Evolutionary conservation across 2,888 invertebrate species (phyloP).

Genomic region (Megamerina dolium): DNA sequence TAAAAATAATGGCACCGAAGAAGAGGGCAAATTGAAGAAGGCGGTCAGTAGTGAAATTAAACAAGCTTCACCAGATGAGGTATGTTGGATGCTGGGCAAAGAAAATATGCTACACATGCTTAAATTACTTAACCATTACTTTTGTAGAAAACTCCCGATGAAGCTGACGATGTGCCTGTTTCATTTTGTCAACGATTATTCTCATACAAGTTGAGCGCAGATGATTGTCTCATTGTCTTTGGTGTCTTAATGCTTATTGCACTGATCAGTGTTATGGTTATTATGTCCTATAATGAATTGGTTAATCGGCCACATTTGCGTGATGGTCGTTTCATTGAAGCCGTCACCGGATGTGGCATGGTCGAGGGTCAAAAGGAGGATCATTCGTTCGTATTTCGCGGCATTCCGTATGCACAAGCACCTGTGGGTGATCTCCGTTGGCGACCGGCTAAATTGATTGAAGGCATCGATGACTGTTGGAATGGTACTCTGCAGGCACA

Average conservation of each 20-base stretch:
- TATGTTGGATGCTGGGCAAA: constrained; percentile 21
- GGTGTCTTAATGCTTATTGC: constrained; percentile 58
- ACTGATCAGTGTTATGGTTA: constrained; percentile 58
- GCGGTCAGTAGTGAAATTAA: constrained; percentile 38
- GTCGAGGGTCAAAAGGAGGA: constrained; percentile 75
- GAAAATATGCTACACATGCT: too few relatives aligned
- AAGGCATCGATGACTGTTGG: constrained; percentile 70
- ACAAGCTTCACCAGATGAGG: constrained; percentile 46
- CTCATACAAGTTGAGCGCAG: constrained; percentile 62
- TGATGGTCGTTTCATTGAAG: constrained; percentile 66
- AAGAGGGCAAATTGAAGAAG: constrained; percentile 64
- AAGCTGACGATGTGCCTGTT: constrained; percentile 36
- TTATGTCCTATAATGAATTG: constrained; percentile 57
- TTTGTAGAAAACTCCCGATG: constrained; percentile 40
- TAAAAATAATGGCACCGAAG: constrained; percentile 55
- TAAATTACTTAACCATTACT: too few relatives aligned
- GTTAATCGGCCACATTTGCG: constrained; percentile 59
- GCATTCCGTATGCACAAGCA: constrained; percentile 74
- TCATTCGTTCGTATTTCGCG: constrained; percentile 72
- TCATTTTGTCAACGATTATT: constrained; percentile 57
- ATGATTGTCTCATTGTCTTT: constrained; percentile 55
- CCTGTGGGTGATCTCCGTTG: constrained; percentile 66
- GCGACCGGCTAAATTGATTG: constrained; percentile 61
- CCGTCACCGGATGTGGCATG: constrained; percentile 70
- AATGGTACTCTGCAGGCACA: constrained; percentile 66